Evolutionary conservation across 1,140 invertebrate species (phyloP).

Genomic region (Tetramorium alpestre): DNA sequence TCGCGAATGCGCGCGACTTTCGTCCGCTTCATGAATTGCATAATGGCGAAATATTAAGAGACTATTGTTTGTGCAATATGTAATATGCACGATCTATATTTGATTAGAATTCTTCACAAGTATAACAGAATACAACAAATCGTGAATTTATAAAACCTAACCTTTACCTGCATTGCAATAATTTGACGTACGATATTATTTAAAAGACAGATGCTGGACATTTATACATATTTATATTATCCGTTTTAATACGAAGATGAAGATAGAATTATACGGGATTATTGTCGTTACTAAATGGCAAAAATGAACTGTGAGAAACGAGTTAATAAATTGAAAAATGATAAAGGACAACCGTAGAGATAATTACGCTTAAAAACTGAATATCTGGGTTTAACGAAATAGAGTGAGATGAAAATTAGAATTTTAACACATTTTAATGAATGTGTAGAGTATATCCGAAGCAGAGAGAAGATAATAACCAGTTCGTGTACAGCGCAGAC

Average conservation of each 20-base stretch:
- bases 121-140: neutral
- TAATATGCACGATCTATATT: neutral
- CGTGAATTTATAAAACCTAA: neutral
- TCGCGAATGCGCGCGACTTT: neutral
- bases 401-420: constrained; percentile 65
- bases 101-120: neutral
- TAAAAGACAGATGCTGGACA: neutral
- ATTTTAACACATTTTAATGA: constrained; percentile 67
- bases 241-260: neutral
- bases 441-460: constrained; percentile 45
- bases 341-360: constrained; percentile 28
- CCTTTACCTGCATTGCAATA: neutral
- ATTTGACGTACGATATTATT: neutral
- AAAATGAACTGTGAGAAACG: neutral
- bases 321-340: constrained; percentile 6
- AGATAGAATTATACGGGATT: neutral
- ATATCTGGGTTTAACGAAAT: constrained; percentile 2
- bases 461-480: constrained; percentile 62
- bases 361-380: constrained; percentile 49
- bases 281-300: neutral
- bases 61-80: neutral
- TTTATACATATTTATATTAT: neutral
- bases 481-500: constrained; percentile 32
- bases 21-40: neutral
- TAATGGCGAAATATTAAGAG: neutral